Conservation (phyloP, 2,888 invertebrate genomes). For the Caenorhabditis angaria region DNA sequence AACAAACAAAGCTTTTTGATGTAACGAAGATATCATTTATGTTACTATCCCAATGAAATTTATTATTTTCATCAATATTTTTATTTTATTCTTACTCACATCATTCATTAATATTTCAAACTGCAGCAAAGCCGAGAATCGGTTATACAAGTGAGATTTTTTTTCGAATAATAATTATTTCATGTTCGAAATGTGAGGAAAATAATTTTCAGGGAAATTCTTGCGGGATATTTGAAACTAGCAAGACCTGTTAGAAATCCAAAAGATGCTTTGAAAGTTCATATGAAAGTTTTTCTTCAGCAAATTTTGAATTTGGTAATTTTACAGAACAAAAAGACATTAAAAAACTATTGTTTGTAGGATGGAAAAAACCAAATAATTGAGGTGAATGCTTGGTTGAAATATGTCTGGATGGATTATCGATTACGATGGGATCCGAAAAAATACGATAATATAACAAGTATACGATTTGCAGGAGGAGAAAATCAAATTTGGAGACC, state of each 20-base stretch:
- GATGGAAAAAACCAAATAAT: slow-evolving; percentile 67
- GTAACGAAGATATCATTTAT: slow-evolving; percentile 5
- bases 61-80: slow-evolving; percentile 23
- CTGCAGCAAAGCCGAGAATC: slow-evolving; percentile 49
- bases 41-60: slow-evolving; percentile 23
- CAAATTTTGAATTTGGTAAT: slow-evolving; percentile 59
- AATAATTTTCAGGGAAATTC: slow-evolving; percentile 50
- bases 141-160: slow-evolving; percentile 41
- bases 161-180: background rate
- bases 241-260: slow-evolving; percentile 59
- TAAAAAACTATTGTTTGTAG: slow-evolving; percentile 20
- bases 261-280: slow-evolving; percentile 50
- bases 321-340: background rate
- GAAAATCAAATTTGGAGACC: slow-evolving; percentile 65
- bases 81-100: slow-evolving; percentile 16
- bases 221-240: slow-evolving; percentile 55
- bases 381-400: slow-evolving; percentile 66
- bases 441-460: slow-evolving; percentile 61
- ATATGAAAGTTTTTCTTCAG: slow-evolving; percentile 64
- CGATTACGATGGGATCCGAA: slow-evolving; percentile 61
- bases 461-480: slow-evolving; percentile 58
- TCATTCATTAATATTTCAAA: background rate
- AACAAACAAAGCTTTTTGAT: slow-evolving; percentile 19
- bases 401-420: slow-evolving; percentile 64
- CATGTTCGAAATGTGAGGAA: background rate